Evolutionary conservation across 2,797 vertebrate genomes (phyloP).

Genomic region (Ctenopoma multispine): DNA sequence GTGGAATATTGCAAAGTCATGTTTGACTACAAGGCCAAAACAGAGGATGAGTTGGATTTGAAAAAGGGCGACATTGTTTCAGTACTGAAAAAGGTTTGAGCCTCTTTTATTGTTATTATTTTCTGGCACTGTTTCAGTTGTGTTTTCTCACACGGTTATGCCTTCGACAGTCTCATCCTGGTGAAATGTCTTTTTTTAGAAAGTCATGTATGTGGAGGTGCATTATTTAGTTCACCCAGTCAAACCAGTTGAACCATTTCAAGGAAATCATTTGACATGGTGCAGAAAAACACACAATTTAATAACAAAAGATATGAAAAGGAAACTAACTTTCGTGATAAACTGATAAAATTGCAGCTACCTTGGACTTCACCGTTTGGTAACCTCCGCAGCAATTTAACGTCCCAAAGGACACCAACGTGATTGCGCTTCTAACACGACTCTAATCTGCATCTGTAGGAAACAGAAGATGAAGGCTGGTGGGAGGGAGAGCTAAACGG

Average conservation of each 20-base stretch:
- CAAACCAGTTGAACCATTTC: slow-evolving; percentile 49
- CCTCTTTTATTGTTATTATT: not conserved
- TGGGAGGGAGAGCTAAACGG: slow-evolving; percentile 91
- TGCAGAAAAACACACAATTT: not conserved
- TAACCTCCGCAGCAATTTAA: slow-evolving; percentile 49
- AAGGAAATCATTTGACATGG: not conserved
- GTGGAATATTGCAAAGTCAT: slow-evolving; percentile 86
- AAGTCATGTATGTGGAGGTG: not conserved
- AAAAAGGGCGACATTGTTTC: slow-evolving; percentile 85
- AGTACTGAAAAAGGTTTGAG: slow-evolving; percentile 87
- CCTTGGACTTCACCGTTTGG: slow-evolving; percentile 29
- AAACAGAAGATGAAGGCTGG: slow-evolving; percentile 90
- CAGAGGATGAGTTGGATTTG: slow-evolving; percentile 87
- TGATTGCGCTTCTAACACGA: slow-evolving; percentile 55
- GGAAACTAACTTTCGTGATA: not conserved
- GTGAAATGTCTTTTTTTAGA: not conserved
- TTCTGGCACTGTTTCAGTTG: not conserved
- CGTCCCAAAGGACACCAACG: slow-evolving; percentile 29
- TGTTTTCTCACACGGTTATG: slow-evolving; percentile 11
- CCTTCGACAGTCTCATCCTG: not conserved
- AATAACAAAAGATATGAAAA: not conserved
- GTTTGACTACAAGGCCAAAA: slow-evolving; percentile 85
- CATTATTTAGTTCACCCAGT: slow-evolving; percentile 16
- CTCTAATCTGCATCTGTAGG: slow-evolving; percentile 79
- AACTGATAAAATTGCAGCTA: not conserved